Evolutionary conservation across 37 sponge, comb jelly and placozoan species (phyloP).

Genomic region (Dysidea cf. avara): DNA sequence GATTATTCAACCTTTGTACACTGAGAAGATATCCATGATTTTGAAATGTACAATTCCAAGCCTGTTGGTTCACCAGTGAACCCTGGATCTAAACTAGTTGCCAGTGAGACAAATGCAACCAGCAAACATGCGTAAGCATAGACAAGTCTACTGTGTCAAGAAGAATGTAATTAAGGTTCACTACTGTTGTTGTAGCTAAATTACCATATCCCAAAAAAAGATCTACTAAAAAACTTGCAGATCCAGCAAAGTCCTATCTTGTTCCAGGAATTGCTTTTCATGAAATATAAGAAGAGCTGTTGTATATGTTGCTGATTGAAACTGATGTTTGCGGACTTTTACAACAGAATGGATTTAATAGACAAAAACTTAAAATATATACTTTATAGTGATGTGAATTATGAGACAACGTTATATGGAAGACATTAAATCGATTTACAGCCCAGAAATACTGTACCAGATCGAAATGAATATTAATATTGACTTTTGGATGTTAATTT

Average conservation of each 20-base stretch:
- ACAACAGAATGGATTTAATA: conserved; percentile 23
- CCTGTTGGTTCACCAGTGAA: no score
- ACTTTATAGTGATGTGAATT: conserved; percentile 21
- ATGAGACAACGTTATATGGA: no score
- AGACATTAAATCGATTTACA: no score
- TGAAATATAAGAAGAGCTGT: conserved; percentile 17
- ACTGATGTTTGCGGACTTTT: conserved; percentile 18
- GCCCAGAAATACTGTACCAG: no score
- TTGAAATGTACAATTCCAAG: no score
- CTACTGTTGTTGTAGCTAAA: conserved; percentile 28
- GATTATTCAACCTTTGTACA: no score
- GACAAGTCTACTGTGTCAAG: conserved; percentile 39
- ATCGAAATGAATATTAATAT: no score
- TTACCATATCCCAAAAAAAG: conserved; percentile 18
- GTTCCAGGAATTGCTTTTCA: conserved; percentile 23
- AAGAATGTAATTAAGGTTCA: conserved; percentile 9
- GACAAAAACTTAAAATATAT: not conserved
- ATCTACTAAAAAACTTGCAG: conserved; percentile 25
- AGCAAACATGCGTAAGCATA: no score
- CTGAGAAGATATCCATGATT: no score
- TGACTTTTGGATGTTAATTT: no score
- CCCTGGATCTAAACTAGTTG: no score
- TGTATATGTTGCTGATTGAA: not conserved
- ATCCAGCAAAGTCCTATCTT: conserved; percentile 7
- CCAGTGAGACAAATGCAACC: no score